Conservation (phyloP, 2,113 vertebrate species). For the Grantiella picta region DNA sequence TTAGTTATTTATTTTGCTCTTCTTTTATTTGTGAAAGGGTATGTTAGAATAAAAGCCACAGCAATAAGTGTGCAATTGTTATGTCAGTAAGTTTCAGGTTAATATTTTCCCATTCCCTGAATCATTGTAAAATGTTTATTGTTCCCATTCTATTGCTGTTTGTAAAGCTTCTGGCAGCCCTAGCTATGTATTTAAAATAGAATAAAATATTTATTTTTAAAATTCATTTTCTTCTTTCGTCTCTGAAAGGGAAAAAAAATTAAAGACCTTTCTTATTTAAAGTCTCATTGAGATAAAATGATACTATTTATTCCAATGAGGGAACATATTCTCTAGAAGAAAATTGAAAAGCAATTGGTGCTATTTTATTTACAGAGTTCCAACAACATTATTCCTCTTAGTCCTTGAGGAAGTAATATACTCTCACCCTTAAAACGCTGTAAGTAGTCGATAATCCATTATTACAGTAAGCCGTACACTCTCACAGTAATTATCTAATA, state of each 20-base stretch:
- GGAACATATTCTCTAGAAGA: not conserved
- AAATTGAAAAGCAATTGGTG: not conserved
- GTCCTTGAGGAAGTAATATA: constrained; percentile 80
- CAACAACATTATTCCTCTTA: constrained; percentile 64
- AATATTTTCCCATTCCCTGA: not conserved
- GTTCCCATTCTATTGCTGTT: not conserved
- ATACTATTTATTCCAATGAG: constrained; percentile 7
- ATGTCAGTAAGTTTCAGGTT: not conserved
- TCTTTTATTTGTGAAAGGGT: not conserved
- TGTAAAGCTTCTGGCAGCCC: not conserved
- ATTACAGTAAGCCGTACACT: constrained; percentile 89
- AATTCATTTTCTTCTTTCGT: not conserved
- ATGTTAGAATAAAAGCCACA: not conserved
- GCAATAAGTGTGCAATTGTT: not conserved
- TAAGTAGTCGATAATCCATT: constrained; percentile 87
- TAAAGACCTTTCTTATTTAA: not conserved
- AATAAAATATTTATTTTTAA: not conserved
- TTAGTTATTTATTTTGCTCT: not conserved
- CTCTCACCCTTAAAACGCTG: constrained; percentile 77
- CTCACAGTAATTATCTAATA: constrained; percentile 95
- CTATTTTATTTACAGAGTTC: constrained; percentile 65
- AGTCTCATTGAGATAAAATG: not conserved
- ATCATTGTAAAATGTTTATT: not conserved
- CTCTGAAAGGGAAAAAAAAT: not conserved
- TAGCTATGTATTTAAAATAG: not conserved